Base-by-base conservation (phyloP, 2,113 vertebrate genomes). In the Circaetus gallicus region DNA sequence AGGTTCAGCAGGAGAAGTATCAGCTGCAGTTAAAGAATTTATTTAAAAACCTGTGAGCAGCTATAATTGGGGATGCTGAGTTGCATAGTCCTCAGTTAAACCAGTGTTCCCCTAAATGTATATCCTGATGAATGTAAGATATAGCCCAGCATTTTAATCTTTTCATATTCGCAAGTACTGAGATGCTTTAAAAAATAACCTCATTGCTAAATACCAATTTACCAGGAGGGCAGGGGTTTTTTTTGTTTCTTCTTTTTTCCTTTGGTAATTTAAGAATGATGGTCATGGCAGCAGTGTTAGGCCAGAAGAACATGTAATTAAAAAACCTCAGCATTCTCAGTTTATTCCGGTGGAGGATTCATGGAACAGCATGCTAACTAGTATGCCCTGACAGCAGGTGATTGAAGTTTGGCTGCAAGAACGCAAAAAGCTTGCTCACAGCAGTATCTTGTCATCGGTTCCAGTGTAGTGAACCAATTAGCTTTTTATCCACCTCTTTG, bases 401-500 rank as follows among this genome's bases (percentile, higher is more conserved):
- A 69, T 77, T 43, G 56, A 50, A 49, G 58, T 50, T 38, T n/a
- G 55, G 34, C 26, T 80, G 45, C 55, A 47, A 76, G 52, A 43
- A 50, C 0, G 7, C 29, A 7, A 31, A 36, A 29, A 50, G 43
- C 40, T 85, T 78, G 42, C 89, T 93, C 13, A 7, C 32, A 73
- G 7, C 72, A 45, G 40, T 65, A 56, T 93, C 85, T 74, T 92
- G 88, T 94, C 70, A 25, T 36, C 63, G 55, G 84, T 84, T 40
- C 63, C 53, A 59, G 56, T 32, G 70, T 49, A 78, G 74, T 58
- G 73, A 85, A 84, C 52, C 83, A 59, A 38, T 21, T 90, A 50
- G 78, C 79, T 95, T 90, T 95, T 96, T 77, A 90, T 94, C 88
- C 76, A 63, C 72, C 66, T 95, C 89, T 93, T 86, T 88, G 73